Evolutionary conservation across 1,140 invertebrate genomes (phyloP), one percentile per base, ranked within the genome.

Genomic region (Drosophila bocki): DNA sequence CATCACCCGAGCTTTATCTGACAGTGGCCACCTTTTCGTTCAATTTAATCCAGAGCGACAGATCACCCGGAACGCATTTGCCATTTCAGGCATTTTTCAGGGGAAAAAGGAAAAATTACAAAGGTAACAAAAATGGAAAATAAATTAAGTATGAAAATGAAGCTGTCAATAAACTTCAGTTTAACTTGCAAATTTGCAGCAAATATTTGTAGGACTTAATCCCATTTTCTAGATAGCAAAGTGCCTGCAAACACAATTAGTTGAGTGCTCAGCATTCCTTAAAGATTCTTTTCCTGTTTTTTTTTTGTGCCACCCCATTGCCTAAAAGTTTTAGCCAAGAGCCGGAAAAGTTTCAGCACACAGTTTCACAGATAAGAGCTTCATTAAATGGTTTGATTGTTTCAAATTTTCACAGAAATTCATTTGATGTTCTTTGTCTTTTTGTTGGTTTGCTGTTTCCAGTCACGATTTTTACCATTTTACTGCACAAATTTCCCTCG

Each of bases 231-330:
- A 59, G 69, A 42, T 37, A 71, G 51, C 26, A 71, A 71, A 71
- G 67, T 72, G 69, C 67, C 22, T 32, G 67, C 69, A 82, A 82
- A 78, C 67, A 78, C 80, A 82, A 75, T 82, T 82, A 82, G 74
- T 74, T 60, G 47, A 74, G 64, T 59, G 65, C 59, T 68, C 33
- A 67, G 48, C 39, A 68, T 70, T 68, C 63, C 39, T 56, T 33
- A 42, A 59, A 60, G 56, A 72, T 51, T 44, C 37, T 51, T 51
- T 60, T 44, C 11, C 17, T 29, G 6, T 41, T 39, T 26, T 22
- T 26, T 17, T 39, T 29, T 8, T 33, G 33, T 51, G 3, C 29
- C 4, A 4, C 12, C 9, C 12, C 3, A n/a, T 53, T 44, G 39
- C 26, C 47, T 13, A 26, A 53, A 64, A 63, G 44, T 72, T 60